Base-by-base conservation (phyloP, 1,140 invertebrate genomes). In the Heliconius hermathena region DNA sequence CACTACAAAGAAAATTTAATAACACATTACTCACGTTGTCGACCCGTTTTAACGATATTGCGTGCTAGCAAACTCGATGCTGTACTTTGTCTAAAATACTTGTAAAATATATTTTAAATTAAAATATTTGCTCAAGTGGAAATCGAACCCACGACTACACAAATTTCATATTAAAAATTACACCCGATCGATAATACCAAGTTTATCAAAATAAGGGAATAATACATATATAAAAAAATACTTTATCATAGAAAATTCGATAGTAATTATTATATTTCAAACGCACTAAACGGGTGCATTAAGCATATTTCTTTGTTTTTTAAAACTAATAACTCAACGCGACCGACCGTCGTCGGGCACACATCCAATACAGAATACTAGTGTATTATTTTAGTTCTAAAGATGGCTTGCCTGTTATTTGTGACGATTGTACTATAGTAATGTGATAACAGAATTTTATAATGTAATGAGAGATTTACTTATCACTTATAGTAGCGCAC, bases 321-420 rank as follows among this genome's bases (percentile, higher is more conserved):
- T 75, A 41, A 33, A 70, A 73, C 49, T 26, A 54, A 74, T 75
- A 71, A 71, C n/a, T 78, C 71, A 78, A 60, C 41, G 46, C 38
- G 71, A 78, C 66, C 60, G 78, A 75, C 78, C 13, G 66, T 41
- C 78, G 66, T 41, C 73, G 78, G 78, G 78, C 78, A 79, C 66
- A 75, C 73, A 71, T 79, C 78, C 78, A 79, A 79, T 75, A 75
- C 29, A 79, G 46, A 79, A 79, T 75, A 38, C 77, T 72, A 71
- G 71, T 9, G 41, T 71, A 73, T 77, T 77, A 77, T 57, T 77
- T 77, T 26, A 71, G 29, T 18, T 60, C 49, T 52, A 57, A 57
- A 52, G 74, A 75, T 76, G 33, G 33, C 54, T 41, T 22, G 57
- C 66, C 33, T 76, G 54, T 66, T 66, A 66, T 29, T 66, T 73